Evolutionary conservation across 2,888 invertebrate genomes (phyloP), one percentile per base, ranked within the genome.

Genomic region (Pyrrhia umbra): DNA sequence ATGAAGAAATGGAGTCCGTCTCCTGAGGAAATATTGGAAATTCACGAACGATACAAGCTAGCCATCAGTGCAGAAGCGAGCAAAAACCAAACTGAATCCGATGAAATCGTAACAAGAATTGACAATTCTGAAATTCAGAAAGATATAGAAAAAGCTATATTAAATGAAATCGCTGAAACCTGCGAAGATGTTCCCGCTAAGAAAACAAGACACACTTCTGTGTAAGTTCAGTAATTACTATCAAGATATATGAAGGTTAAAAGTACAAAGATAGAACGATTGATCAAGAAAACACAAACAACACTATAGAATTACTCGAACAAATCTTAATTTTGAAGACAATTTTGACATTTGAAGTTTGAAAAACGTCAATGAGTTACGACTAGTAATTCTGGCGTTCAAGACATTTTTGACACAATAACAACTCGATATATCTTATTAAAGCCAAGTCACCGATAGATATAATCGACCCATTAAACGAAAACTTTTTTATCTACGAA

Each of bases 41-140:
- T 57, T 15, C 68, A 66, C 61, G 68, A 70, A 49, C 54, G 47
- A 6, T 58, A 67, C 13, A 65, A 59, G 57, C 6, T 68, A 46
- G 46, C 27, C 1, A 46, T 79, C 6, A 77, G 79, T 21, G 72
- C 77, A 4, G 80, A 82, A 63, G 75, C 81, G 15, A 81, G 81
- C 25, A 80, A 78, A 64, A 80, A 81, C 18, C 79, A 79, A 43
- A 75, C 75, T 0, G 77, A 82, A 43, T 81, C 83, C 5, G 71
- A 82, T 8, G 77, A 81, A 30, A 75, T 80, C 34, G 74, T 82
- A 13, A 61, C 80, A 4, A 58, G 64, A 63, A 80, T 82, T 13
- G 75, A 75, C n/a, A 79, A 69, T 46, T 59, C 45, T 30, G 50
- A 49, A 47, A 10, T 67, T 10, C 42, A 47, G 34, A 40, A 42